Percentiles rank a stretch among this genome's conserved stretches.
Evolutionary conservation across 2,797 vertebrate species (phyloP).

Genomic region (Helarctos malayanus): DNA sequence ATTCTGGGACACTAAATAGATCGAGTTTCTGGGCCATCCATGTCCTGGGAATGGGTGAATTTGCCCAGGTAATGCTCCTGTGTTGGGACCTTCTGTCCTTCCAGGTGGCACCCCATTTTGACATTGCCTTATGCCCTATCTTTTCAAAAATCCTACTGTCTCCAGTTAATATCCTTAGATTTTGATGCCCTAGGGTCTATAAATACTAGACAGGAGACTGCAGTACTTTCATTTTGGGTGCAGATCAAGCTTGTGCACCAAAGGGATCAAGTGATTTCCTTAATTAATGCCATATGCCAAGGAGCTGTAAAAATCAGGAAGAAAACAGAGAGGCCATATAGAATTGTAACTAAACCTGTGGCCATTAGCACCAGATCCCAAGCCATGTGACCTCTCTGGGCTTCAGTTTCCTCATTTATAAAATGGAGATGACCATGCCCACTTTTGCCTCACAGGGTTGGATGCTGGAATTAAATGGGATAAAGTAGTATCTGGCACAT

Average conservation of each 20-base stretch:
- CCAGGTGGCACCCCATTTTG: background rate
- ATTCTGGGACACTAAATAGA: conserved; percentile 20
- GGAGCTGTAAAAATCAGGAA: background rate
- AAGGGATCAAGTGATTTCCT: background rate
- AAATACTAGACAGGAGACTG: background rate
- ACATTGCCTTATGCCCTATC: background rate
- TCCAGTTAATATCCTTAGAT: background rate
- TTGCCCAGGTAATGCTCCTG: background rate
- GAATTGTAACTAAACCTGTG: background rate
- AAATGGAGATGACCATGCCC: background rate
- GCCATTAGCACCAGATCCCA: background rate
- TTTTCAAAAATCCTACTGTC: conserved; percentile 6
- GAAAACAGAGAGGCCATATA: background rate
- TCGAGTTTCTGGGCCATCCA: background rate
- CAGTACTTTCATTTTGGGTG: background rate
- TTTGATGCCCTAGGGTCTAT: background rate
- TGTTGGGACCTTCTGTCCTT: background rate
- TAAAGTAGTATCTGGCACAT: background rate
- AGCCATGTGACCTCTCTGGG: background rate
- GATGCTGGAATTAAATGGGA: conserved; percentile 13
- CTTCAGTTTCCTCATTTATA: conserved; percentile 15
- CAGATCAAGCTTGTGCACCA: background rate
- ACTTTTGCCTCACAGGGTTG: background rate
- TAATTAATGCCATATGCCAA: background rate
- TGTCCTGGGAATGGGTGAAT: background rate